Evolutionary conservation across 2,888 invertebrate genomes (phyloP), one percentile per base, ranked within the genome.

Genomic region (Drosophila paramelanica): DNA sequence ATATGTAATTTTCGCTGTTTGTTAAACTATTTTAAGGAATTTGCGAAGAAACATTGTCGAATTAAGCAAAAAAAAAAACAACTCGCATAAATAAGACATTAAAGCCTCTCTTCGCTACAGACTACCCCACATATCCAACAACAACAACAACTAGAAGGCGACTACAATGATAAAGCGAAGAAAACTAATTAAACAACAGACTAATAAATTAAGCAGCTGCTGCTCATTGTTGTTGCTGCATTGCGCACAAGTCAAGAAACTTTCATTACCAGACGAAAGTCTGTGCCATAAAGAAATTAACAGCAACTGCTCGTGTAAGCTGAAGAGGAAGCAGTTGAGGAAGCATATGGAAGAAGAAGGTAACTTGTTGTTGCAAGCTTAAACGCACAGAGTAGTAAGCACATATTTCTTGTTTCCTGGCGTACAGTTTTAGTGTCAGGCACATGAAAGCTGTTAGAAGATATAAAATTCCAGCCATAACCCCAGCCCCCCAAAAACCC

Each of bases 241-340:
- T n/a, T 42, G 36, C 46, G 56, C 65, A 64, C 59, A 67, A 74
- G 72, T 70, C 73, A 84, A 81, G 79, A 85, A 83, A 88, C 85
- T 83, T 83, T 83, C 88, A 72, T 83, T 83, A 57, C 62, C 74
- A 81, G 88, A 85, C 88, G 82, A 88, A 83, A 88, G 82, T 88
- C 73, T 66, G 53, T 52, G 77, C 77, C 69, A 70, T 73, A 73
- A 79, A 81, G 74, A 85, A 82, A 85, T 73, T 66, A 81, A 87
- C 70, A 81, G 76, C 69, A 67, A 81, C 46, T 56, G 43, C 49
- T 59, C 45, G 45, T 39, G 33, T 67, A 41, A 42, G 51, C 38
- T 14, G 25, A n/a, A 17, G 45, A 46, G 33, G 25, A 58, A 57
- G 41, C 47, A 27, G 31, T 14, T 36, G n/a, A 39, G 25, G 27